A percentile compares a stretch with the other conserved stretches of the same genome.
Conservation (phyloP, 2,797 vertebrate genomes). For the Leptatherina wallacei region DNA sequence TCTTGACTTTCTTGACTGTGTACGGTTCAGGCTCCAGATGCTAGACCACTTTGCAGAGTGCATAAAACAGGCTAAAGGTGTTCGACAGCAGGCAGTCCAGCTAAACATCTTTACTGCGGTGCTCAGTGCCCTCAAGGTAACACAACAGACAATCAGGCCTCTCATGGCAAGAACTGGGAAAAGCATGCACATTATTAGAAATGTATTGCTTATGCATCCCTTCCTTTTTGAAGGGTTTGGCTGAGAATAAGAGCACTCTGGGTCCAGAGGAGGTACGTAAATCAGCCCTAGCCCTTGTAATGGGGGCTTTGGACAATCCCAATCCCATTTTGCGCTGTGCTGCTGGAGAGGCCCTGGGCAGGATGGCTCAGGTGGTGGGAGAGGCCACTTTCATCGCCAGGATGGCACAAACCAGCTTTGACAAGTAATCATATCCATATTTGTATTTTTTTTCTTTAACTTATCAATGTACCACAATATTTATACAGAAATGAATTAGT, state of each 20-base stretch:
- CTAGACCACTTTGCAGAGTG: constrained; percentile 99
- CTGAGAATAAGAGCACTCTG: constrained; percentile 97
- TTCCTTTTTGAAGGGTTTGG: constrained; percentile 87
- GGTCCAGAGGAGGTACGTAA: constrained; percentile 98
- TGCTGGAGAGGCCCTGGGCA: constrained; percentile 96
- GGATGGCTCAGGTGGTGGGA: constrained; percentile 99
- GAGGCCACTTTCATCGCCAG: constrained; percentile 97
- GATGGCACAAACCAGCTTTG: constrained; percentile 99
- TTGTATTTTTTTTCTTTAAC: background rate
- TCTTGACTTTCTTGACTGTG: background rate
- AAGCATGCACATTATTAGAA: background rate
- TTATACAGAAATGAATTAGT: background rate
- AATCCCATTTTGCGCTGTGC: constrained; percentile 98
- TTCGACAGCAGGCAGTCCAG: constrained; percentile 97
- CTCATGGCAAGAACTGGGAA: background rate
- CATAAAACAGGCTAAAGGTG: constrained; percentile 98
- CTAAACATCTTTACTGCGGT: constrained; percentile 99
- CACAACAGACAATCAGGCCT: constrained; percentile 13
- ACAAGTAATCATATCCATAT: constrained; percentile 87
- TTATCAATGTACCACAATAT: background rate
- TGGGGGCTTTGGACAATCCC: constrained; percentile 98
- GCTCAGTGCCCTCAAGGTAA: constrained; percentile 96
- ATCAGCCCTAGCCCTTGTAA: constrained; percentile 94
- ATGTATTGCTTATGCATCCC: background rate
- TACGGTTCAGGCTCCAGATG: constrained; percentile 91